Base-by-base conservation (phyloP, 2,113 vertebrate species). In the Xerus inauris region DNA sequence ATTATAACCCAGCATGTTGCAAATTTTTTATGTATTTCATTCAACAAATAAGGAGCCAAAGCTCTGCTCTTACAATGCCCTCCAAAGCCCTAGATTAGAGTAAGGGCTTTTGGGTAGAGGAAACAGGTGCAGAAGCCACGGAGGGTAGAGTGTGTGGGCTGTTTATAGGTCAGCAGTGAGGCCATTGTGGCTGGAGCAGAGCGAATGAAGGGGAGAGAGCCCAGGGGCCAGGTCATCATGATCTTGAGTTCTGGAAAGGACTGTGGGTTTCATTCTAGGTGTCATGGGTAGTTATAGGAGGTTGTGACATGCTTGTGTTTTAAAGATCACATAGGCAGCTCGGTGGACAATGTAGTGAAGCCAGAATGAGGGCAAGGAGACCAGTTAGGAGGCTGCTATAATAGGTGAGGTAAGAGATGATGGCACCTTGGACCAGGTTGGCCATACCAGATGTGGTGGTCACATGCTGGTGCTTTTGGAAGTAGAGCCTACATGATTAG, bases 1-100 rank as follows among this genome's bases (percentile, higher is more conserved):
- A 89, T 92, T 35, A 72, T 80, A 94, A 89, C 5, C 19, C 28
- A 80, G 1, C 79, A 12, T 87, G 12, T 94, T 92, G 90, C 76
- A 81, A 72, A 5, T n/a, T 47, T 6, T 35, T 35, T 67, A 67
- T 67, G 30, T 67, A 35, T 67, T 35, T 96, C 0, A 47, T 69
- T 82, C 7, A 94, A 24, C 40, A 87, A n/a, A 54, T 59, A 24
- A 14, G 79, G 81, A 93, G 42, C 26, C 76, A 22, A 5, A 40
- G 17, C 20, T 72, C 1, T 69, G 51, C 13, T 73, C 62, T 71
- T 69, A 42, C 5, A 8, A 0, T 84, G 38, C 14, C 32, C 24
- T 89, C 49, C 20, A 94, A 65, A 80, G 80, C 42, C 40, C 38
- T 64, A 42, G 67, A 57, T 14, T 92, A 28, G 11, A 40, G n/a